Conservation (phyloP, 2,888 invertebrate genomes). For the Caenorhabditis sp. region DNA sequence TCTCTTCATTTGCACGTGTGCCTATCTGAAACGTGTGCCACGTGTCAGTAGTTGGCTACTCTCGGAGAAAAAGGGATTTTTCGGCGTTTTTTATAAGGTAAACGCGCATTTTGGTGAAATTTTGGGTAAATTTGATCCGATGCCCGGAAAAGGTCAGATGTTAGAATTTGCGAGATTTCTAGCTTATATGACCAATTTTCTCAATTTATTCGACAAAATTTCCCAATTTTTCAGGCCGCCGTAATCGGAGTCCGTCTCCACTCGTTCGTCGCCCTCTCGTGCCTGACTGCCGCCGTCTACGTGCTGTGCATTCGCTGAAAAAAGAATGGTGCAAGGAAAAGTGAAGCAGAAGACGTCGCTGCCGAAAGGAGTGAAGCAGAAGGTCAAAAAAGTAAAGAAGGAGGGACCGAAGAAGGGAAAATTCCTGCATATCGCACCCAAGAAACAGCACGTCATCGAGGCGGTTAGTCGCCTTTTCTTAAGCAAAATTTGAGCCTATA, state of each 20-base stretch:
- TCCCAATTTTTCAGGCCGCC: conserved; percentile 63
- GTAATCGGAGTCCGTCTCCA: conserved; percentile 81
- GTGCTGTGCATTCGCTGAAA: conserved; percentile 78
- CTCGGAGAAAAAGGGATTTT: conserved; percentile 81
- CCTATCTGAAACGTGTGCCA: conserved; percentile 81
- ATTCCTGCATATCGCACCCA: conserved; percentile 68
- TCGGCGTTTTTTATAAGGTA: conserved; percentile 81
- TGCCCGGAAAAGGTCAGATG: no score
- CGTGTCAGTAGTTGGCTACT: conserved; percentile 80
- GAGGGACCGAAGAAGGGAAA: conserved; percentile 65
- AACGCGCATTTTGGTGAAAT: not conserved
- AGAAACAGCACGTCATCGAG: conserved; percentile 67
- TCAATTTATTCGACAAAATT: not conserved
- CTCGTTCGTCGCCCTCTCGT: conserved; percentile 79
- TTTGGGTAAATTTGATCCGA: not conserved
- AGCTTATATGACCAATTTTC: not conserved
- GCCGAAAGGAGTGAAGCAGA: conserved; percentile 72
- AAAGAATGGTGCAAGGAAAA: conserved; percentile 70
- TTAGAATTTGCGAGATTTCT: no score
- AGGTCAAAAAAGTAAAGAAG: conserved; percentile 64
- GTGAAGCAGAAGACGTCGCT: conserved; percentile 65
- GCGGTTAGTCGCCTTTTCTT: conserved; percentile 45
- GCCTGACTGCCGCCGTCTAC: conserved; percentile 80
- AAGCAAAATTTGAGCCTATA: not conserved
- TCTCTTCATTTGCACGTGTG: conserved; percentile 81